phyloP scores from a whole-genome alignment of 2,797 vertebrate species.

The Sebastes oblongus region DNA sequence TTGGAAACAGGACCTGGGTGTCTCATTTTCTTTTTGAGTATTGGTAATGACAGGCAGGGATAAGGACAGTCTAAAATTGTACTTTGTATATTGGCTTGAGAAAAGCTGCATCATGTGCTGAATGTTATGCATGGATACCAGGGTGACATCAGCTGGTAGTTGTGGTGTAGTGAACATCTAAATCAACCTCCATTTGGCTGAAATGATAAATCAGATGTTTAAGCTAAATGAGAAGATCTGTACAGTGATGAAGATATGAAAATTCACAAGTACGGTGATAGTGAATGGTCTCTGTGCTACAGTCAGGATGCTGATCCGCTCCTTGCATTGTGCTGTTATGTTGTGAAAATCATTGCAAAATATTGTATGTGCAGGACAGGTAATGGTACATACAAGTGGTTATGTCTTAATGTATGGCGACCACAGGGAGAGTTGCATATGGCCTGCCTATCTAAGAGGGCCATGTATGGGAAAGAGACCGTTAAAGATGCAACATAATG shows the following conservation, averaged over 20 bases:
- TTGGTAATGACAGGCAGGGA: background rate
- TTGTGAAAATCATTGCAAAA: background rate
- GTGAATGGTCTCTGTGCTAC: background rate
- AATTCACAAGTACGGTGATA: background rate
- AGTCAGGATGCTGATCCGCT: background rate
- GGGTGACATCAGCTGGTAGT: conserved; percentile 47
- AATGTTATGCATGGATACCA: background rate
- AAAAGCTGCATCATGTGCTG: background rate
- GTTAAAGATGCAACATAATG: background rate
- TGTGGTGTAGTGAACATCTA: conserved; percentile 18
- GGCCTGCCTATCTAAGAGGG: background rate
- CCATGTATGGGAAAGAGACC: background rate
- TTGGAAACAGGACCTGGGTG: background rate
- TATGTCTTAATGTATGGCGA: background rate
- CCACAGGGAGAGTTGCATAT: background rate
- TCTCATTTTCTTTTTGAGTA: background rate
- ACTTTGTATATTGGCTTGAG: background rate
- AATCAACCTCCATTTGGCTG: background rate
- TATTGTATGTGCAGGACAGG: no score
- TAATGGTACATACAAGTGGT: background rate
- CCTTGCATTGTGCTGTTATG: background rate
- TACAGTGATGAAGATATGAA: no score
- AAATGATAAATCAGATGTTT: background rate
- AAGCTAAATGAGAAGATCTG: background rate
- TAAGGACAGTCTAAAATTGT: background rate